phyloP scores from a whole-genome alignment of 2,113 vertebrate species.

The Eurypyga helias region DNA sequence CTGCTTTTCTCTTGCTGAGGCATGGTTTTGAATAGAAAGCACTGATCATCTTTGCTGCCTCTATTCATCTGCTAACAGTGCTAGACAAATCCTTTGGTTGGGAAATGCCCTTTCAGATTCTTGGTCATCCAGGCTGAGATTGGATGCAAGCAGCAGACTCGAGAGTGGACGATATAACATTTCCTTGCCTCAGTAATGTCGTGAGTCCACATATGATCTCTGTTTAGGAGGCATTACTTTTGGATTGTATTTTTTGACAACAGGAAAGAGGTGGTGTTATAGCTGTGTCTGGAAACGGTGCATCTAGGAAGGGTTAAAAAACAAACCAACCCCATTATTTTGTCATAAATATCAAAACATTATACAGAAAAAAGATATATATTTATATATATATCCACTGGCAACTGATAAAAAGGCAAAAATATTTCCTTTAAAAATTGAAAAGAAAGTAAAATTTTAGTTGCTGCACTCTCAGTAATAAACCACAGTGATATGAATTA shows the following conservation, averaged over 20 bases:
- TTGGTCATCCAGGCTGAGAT: background rate
- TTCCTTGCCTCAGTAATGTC: background rate
- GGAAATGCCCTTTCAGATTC: background rate
- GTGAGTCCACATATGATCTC: background rate
- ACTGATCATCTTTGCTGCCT: background rate
- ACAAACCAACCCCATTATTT: background rate
- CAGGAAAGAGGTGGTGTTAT: background rate
- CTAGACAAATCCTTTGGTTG: background rate
- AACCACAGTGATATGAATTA: background rate
- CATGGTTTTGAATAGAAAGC: background rate
- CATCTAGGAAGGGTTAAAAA: background rate
- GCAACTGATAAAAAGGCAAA: background rate
- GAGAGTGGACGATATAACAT: background rate
- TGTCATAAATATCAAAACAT: background rate
- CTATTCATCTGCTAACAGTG: background rate
- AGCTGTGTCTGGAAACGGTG: background rate
- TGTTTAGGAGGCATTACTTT: background rate
- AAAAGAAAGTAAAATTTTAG: background rate
- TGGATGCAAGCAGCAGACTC: background rate
- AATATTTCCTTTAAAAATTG: background rate
- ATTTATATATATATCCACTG: background rate
- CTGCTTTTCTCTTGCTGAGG: background rate
- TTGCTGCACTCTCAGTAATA: background rate
- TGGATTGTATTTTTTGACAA: background rate
- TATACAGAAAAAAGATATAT: fast-evolving